These are phyloP conservation scores for Triops cancriformis DNA, from an alignment of 1,140 invertebrate genomes.

Conservation along the genomic window DNA sequence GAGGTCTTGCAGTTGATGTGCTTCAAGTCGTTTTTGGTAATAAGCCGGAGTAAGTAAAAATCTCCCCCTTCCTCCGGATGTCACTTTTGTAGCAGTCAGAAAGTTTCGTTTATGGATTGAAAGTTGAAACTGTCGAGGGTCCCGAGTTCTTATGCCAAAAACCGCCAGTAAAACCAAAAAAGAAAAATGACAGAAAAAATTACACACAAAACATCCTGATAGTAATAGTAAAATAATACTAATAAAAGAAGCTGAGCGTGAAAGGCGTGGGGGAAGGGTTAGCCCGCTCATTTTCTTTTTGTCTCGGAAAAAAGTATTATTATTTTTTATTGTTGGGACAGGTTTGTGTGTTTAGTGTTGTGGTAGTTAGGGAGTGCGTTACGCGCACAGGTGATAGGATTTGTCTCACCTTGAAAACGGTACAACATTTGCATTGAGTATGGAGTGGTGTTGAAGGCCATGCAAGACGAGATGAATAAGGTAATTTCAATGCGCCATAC, in stretches of 20 bases:
- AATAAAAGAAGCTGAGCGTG: too few species aligned
- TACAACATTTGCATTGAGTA: not conserved
- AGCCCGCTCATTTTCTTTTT: too few species aligned
- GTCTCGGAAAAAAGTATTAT: too few species aligned
- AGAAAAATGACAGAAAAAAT: too few species aligned
- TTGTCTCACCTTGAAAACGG: not conserved
- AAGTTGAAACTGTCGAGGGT: not conserved
- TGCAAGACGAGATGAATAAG: not conserved
- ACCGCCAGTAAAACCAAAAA: not conserved
- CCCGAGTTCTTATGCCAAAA: not conserved
- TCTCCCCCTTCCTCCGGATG: not conserved
- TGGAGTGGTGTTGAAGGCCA: not conserved
- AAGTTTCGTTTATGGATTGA: not conserved
- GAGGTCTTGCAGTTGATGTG: too few species aligned
- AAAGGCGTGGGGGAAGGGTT: too few species aligned
- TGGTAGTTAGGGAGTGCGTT: not conserved
- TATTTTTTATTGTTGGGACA: too few species aligned
- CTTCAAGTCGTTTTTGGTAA: too few species aligned
- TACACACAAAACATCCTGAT: too few species aligned
- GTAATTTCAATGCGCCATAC: not conserved
- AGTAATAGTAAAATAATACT: too few species aligned
- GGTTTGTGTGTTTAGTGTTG: not conserved
- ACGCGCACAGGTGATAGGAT: not conserved
- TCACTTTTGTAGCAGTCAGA: not conserved
- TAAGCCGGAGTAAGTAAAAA: not conserved